phyloP scores from a whole-genome alignment of 2,888 invertebrate genomes.

The Heliconius hortense region DNA sequence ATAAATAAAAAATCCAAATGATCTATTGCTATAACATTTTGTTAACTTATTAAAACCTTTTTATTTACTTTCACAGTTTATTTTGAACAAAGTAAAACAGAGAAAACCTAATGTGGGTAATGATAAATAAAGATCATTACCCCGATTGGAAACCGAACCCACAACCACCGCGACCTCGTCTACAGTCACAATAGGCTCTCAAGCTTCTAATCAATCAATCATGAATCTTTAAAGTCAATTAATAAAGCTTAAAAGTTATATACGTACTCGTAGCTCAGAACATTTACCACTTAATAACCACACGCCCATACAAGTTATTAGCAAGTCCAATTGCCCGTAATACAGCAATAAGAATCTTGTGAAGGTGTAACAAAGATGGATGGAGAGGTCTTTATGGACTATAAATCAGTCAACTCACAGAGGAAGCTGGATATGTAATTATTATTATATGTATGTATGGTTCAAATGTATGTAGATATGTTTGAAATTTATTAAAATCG shows the following conservation, averaged over 20 bases:
- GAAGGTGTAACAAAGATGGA: constrained; percentile 40
- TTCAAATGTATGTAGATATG: not conserved
- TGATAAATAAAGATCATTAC: too few species aligned
- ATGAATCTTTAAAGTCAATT: not conserved
- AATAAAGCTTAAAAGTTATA: not conserved
- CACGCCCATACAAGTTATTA: constrained; percentile 7
- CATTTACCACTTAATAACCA: not conserved
- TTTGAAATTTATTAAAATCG: too few species aligned
- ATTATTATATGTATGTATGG: not conserved
- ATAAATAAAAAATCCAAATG: too few species aligned
- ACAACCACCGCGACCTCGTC: too few species aligned
- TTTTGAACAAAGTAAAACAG: too few species aligned
- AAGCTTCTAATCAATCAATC: not conserved
- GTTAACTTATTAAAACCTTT: too few species aligned
- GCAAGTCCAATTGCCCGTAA: constrained; percentile 29
- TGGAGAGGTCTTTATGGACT: constrained; percentile 28
- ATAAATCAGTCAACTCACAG: constrained; percentile 35
- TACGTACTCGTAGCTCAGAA: not conserved
- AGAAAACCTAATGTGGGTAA: too few species aligned
- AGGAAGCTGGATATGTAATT: constrained; percentile 20
- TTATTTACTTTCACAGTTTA: too few species aligned
- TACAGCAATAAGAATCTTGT: constrained; percentile 33
- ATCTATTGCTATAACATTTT: too few species aligned
- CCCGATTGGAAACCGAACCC: too few species aligned
- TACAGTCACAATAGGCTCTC: too few species aligned